Evolutionary conservation across 2,797 vertebrate species (phyloP).

Genomic region (Propithecus deckenii): DNA sequence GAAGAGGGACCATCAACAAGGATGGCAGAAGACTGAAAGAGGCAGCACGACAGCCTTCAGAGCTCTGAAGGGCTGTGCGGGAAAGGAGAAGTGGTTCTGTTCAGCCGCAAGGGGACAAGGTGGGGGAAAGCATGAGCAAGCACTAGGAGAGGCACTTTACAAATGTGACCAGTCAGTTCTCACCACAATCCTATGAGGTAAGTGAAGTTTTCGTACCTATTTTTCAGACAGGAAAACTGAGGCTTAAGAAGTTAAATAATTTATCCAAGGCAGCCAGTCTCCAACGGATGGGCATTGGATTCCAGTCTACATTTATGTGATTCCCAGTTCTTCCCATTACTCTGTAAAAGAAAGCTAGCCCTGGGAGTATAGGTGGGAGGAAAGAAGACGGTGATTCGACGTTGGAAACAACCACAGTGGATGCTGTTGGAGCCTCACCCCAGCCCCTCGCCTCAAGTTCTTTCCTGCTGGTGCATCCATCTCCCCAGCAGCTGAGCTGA

Average conservation of each 20-base stretch:
- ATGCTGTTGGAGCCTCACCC: not conserved
- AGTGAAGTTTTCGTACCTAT: not conserved
- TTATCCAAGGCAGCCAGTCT: not conserved
- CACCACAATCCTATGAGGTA: not conserved
- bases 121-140: not conserved
- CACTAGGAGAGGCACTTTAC: not conserved
- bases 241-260: not conserved
- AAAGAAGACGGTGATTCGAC: not conserved
- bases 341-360: not conserved
- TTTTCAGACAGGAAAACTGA: not conserved
- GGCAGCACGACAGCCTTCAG: not conserved
- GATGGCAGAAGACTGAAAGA: not conserved
- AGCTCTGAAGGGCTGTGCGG: not conserved
- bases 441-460: not conserved
- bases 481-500: not conserved
- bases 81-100: not conserved
- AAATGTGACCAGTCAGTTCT: no score
- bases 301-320: not conserved
- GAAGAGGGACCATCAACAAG: not conserved
- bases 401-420: not conserved
- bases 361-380: not conserved
- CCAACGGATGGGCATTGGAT: not conserved
- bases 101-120: not conserved
- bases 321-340: not conserved
- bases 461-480: not conserved